Evolutionary conservation across 2,888 invertebrate genomes (phyloP).

Genomic region (Brachypalpus laphriformis): DNA sequence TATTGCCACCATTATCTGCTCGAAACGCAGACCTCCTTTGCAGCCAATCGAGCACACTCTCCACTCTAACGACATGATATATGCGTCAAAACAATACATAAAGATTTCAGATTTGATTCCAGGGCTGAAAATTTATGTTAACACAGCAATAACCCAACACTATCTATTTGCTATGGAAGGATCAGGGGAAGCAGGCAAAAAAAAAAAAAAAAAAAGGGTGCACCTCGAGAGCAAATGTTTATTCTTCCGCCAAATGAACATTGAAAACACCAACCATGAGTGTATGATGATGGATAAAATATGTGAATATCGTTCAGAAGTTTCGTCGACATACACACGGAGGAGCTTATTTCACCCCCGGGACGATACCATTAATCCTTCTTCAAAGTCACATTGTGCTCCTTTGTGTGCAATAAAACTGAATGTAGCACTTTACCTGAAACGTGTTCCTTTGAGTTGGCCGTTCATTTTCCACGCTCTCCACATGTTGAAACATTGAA

Average conservation of each 20-base stretch:
- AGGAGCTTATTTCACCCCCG: conserved; percentile 29
- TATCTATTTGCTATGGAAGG: conserved; percentile 7
- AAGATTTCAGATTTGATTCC: conserved; percentile 35
- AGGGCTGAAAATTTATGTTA: conserved; percentile 33
- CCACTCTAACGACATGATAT: conserved; percentile 6
- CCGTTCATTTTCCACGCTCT: conserved; percentile 15
- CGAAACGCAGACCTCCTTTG: neutral
- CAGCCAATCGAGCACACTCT: conserved; percentile 3
- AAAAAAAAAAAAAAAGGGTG: neutral
- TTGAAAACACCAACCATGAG: conserved; percentile 12
- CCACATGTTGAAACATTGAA: conserved; percentile 34
- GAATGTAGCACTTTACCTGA: conserved; percentile 45
- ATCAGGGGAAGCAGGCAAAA: neutral
- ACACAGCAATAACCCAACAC: conserved; percentile 37
- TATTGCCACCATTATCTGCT: conserved; percentile 10
- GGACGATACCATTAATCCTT: conserved; percentile 49
- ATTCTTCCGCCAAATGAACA: conserved; percentile 45
- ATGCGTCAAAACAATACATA: conserved; percentile 29
- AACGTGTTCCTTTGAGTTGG: conserved; percentile 26
- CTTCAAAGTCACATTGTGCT: conserved; percentile 43
- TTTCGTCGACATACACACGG: neutral
- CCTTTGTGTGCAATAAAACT: conserved; percentile 38
- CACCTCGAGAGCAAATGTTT: conserved; percentile 26
- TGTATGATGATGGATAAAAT: conserved; percentile 31
- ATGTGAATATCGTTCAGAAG: conserved; percentile 21